Percentiles rank a stretch among this genome's conserved stretches.
Evolutionary conservation across 2,797 vertebrate species (phyloP).

Genomic region (Myotis planiceps): DNA sequence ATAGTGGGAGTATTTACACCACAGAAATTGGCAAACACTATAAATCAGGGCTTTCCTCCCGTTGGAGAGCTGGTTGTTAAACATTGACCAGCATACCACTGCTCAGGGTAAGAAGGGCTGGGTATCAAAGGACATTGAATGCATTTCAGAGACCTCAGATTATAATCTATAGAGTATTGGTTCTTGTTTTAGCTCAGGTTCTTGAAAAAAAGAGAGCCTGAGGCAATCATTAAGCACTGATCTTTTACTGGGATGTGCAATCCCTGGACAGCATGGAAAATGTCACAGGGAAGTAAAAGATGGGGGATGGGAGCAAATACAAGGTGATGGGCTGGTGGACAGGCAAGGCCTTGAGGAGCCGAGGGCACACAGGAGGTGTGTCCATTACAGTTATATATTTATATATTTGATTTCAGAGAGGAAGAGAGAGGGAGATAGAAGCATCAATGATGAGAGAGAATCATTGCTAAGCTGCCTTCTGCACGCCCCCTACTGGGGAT

Average conservation of each 20-base stretch:
- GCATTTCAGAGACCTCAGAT: background rate
- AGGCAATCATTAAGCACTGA: background rate
- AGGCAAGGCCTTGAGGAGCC: fast-evolving
- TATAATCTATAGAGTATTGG: background rate
- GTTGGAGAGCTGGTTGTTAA: background rate
- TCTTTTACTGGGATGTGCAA: background rate
- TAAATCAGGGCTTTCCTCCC: background rate
- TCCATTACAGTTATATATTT: no score
- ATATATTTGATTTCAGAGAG: no score
- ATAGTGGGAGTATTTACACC: background rate
- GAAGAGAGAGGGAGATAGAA: no score
- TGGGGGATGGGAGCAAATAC: no score
- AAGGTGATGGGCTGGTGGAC: background rate
- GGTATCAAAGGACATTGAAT: background rate
- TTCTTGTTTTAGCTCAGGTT: background rate
- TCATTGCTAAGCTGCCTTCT: no score
- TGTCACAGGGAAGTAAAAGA: background rate
- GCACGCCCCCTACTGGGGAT: no score
- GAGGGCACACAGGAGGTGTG: fast-evolving
- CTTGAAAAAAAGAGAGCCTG: background rate
- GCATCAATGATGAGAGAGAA: no score
- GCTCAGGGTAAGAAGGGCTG: background rate
- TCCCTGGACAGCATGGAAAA: background rate
- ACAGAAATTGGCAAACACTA: background rate
- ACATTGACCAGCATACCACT: background rate